Conservation (phyloP, 2,797 vertebrate genomes). For the Syncerus caffer region DNA sequence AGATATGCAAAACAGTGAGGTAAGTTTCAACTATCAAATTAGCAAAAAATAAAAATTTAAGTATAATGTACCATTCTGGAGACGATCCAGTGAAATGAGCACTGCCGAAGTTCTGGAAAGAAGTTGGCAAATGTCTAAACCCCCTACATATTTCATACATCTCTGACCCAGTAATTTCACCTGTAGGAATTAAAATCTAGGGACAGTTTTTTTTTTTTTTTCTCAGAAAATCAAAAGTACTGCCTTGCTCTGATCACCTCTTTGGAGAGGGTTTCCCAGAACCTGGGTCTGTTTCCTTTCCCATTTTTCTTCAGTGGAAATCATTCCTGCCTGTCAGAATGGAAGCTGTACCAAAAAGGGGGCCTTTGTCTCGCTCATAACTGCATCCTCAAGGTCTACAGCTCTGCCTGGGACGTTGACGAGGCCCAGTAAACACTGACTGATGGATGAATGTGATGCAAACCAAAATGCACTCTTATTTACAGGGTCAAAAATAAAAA, state of each 20-base stretch:
- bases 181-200: background rate
- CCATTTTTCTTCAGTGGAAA: background rate
- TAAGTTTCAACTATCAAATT: background rate
- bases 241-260: background rate
- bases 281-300: background rate
- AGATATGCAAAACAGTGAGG: background rate
- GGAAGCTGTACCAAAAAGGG: background rate
- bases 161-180: background rate
- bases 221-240: background rate
- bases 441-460: background rate
- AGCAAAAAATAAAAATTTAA: background rate
- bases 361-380: background rate
- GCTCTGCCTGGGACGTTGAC: background rate
- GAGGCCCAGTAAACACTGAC: rapidly evolving
- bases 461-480: background rate
- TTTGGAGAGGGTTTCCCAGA: background rate
- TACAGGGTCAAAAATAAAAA: background rate
- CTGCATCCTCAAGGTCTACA: background rate
- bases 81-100: background rate
- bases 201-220: background rate
- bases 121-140: background rate
- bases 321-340: background rate
- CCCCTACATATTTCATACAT: background rate
- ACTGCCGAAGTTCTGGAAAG: background rate
- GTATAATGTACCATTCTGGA: background rate